phyloP scores from a whole-genome alignment of 2,113 vertebrate species.

The Isurus oxyrinchus region DNA sequence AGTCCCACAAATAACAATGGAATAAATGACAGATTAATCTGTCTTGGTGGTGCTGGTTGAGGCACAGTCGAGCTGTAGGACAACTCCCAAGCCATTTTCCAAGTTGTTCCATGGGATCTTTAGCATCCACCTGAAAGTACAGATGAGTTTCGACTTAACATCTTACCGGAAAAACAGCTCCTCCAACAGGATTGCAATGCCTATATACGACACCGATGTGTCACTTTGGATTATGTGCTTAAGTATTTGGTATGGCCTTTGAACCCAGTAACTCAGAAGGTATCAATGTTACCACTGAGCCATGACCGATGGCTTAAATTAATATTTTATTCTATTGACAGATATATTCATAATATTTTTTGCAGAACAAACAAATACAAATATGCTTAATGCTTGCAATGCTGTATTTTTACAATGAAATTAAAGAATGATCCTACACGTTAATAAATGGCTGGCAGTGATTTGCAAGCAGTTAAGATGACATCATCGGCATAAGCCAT shows the following conservation, averaged over 20 bases:
- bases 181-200: neutral
- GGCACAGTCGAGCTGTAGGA: too few relatives aligned
- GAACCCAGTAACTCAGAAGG: neutral
- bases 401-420: constrained; percentile 7
- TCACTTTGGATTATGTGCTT: neutral
- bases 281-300: neutral
- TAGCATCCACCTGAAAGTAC: neutral
- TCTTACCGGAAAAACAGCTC: neutral
- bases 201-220: neutral
- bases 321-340: neutral
- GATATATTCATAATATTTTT: neutral
- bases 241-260: neutral
- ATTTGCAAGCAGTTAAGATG: constrained; percentile 10
- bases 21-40: too few relatives aligned
- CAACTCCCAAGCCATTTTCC: neutral
- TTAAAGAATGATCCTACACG: neutral
- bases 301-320: neutral
- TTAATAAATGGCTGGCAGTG: constrained; percentile 15
- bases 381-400: neutral
- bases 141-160: neutral
- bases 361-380: neutral
- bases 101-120: neutral
- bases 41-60: too few relatives aligned
- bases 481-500: neutral
- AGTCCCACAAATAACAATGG: too few relatives aligned